Evolutionary conservation across 2,888 invertebrate species (phyloP), one percentile per base, ranked within the genome.

Genomic region (Diplolepis rosae): DNA sequence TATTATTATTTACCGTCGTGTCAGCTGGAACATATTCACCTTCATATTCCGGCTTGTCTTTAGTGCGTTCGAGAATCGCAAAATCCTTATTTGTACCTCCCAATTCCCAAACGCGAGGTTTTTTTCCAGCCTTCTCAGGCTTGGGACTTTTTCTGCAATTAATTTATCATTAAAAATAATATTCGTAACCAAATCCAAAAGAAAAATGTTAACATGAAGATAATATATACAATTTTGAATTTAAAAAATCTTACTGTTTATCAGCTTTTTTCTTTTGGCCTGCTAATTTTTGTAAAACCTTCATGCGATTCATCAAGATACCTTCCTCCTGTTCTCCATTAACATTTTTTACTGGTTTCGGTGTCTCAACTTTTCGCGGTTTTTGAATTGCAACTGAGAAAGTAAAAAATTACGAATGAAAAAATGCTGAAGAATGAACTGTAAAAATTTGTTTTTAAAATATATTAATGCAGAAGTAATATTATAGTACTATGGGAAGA

Each of bases 41-140:
- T 35, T 48, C 66, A 76, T 93, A 92, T 72, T 92, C 93, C 0
- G 94, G 93, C 83, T 92, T 92, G 87, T 95, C 95, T 73, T 92
- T 93, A 70, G 95, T 95, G 83, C 95, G 92, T 89, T 98, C 97
- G 48, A 98, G 90, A n/a, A 91, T 89, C 11, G 92, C 92, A 61
- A 95, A 90, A 89, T 98, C 97, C 76, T 94, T 94, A 11, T 91
- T 89, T 66, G 92, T 93, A 30, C 97, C 97, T 50, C 94, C 94
- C 66, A 96, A 90, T 80, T 96, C 97, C 98, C 98, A 98, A 68
- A 95, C 92, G 68, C 97, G 92, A 0, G 96, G 96, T 85, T 96
- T 95, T 85, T 98, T 98, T 0, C 95, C 96, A 22, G 93, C 93
- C 86, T 94, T 94, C 51, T 92, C 92, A 24, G 90, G 86, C 76